These are phyloP conservation scores for Rhingia rostrata DNA, from an alignment of 2,888 invertebrate genomes.

Conservation along the genomic window DNA sequence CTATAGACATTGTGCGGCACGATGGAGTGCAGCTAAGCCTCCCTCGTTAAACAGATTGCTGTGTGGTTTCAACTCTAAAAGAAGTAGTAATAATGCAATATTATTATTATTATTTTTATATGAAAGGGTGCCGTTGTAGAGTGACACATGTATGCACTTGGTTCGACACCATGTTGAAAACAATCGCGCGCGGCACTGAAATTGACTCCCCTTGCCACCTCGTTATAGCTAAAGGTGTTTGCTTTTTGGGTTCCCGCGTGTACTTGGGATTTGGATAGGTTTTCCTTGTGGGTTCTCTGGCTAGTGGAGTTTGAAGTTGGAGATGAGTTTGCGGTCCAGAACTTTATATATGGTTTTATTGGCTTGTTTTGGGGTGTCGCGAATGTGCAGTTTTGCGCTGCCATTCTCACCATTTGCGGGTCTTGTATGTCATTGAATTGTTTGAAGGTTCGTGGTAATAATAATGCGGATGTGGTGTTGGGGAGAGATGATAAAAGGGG, in stretches of 20 bases:
- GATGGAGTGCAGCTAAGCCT: conserved; percentile 77
- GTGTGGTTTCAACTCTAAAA: conserved; percentile 73
- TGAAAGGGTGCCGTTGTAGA: conserved; percentile 77
- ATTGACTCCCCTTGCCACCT: conserved; percentile 30
- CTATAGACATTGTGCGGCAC: conserved; percentile 1
- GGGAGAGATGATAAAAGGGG: background rate
- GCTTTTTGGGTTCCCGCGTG: background rate
- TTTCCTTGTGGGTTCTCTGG: conserved; percentile 36
- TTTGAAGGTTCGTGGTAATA: conserved; percentile 29
- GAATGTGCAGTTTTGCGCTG: conserved; percentile 11
- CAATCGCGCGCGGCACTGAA: conserved; percentile 74
- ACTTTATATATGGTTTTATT: conserved; percentile 68
- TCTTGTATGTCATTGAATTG: conserved; percentile 25
- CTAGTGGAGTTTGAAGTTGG: conserved; percentile 11
- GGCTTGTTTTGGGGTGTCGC: conserved; percentile 51
- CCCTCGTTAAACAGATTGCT: conserved; percentile 82
- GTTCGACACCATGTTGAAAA: conserved; percentile 80
- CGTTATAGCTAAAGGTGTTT: background rate
- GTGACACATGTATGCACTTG: conserved; percentile 83
- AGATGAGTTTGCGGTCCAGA: conserved; percentile 32
- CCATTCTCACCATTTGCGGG: conserved; percentile 60
- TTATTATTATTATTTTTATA: conserved; percentile 74
- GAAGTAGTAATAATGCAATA: conserved; percentile 81
- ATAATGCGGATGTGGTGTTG: conserved; percentile 2
- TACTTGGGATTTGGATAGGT: conserved; percentile 20